Base-by-base conservation (phyloP, 2,113 vertebrate genomes). In the Dunckerocampus dactyliophorus region DNA sequence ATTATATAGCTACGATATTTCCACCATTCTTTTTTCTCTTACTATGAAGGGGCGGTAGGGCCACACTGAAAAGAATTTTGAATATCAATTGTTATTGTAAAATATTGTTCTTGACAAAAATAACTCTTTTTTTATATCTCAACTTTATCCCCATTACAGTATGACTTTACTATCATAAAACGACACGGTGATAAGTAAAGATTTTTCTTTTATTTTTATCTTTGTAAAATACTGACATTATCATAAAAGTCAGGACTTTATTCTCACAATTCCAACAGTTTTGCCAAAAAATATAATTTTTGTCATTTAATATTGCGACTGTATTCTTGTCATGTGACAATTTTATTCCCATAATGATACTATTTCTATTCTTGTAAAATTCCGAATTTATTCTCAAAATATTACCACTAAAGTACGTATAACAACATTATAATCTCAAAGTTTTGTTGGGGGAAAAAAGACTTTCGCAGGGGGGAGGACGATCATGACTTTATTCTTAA, bases 1-100 rank as follows among this genome's bases (percentile, higher is more conserved):
- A 75, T 80, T 77, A 77, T 85, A 75, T 76, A 53, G 78, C 47
- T 76, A 71, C 68, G 59, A 65, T 72, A 53, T 62, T 70, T 59
- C 62, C 55, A 59, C 43, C 62, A 61, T 78, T 59, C 58, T 69
- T 71, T 17, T 71, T 71, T 74, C 42, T 47, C 52, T 68, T 34
- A 47, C 51, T 9, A 9, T 53, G 24, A 53, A 28, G 49, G 13
- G 10, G 14, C 34, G 17, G n/a, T 11, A 4, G 24, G 24, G 31
- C 31, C n/a, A 37, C 11, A 19, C 17, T 55, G n/a, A 39, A 37
- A 39, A 19, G 31, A 43, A 34, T 34, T 5, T 34, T 5, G 4
- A 34, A 34, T 34, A 51, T 8, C 6, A 50, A 19, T 11, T 39
- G 37, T 39, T 39, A 2, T 13, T 43, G 39, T 3, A 14, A 43